Evolutionary conservation across 1,140 invertebrate species (phyloP).

Genomic region (Macrotrachela quadricornifera): DNA sequence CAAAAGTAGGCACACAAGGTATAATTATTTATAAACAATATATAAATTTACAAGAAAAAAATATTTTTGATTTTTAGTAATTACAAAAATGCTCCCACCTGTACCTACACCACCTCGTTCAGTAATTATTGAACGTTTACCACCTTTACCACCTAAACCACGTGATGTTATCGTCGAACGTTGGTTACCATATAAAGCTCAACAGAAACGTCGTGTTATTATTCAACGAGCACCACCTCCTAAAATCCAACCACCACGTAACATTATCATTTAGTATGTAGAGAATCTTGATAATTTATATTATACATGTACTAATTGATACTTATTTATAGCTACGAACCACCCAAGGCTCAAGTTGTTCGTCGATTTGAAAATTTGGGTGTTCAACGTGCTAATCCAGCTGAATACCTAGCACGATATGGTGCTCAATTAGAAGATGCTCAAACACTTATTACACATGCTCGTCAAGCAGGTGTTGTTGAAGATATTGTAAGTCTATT

Average conservation of each 20-base stretch:
- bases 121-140: slow-evolving; percentile 7
- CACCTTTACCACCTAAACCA: slow-evolving; percentile 6
- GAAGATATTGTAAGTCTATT: too few species aligned
- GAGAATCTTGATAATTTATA: too few species aligned
- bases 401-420: slow-evolving; percentile 3
- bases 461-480: too few species aligned
- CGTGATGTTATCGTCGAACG: slow-evolving; percentile 7
- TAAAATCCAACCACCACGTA: background rate
- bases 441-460: too few species aligned
- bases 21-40: background rate
- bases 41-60: background rate
- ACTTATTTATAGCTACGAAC: background rate
- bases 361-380: slow-evolving; percentile 5
- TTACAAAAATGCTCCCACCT: background rate
- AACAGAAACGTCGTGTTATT: slow-evolving; percentile 5
- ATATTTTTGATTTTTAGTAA: background rate
- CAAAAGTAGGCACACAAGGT: background rate
- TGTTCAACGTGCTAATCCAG: slow-evolving; percentile 6
- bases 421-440: background rate
- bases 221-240: background rate
- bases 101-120: slow-evolving; percentile 5
- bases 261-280: slow-evolving; percentile 6
- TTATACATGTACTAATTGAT: too few species aligned
- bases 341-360: slow-evolving; percentile 4
- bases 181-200: slow-evolving; percentile 6